phyloP scores from a whole-genome alignment of 2,113 vertebrate species.

The Psilopsiagon aymara region DNA sequence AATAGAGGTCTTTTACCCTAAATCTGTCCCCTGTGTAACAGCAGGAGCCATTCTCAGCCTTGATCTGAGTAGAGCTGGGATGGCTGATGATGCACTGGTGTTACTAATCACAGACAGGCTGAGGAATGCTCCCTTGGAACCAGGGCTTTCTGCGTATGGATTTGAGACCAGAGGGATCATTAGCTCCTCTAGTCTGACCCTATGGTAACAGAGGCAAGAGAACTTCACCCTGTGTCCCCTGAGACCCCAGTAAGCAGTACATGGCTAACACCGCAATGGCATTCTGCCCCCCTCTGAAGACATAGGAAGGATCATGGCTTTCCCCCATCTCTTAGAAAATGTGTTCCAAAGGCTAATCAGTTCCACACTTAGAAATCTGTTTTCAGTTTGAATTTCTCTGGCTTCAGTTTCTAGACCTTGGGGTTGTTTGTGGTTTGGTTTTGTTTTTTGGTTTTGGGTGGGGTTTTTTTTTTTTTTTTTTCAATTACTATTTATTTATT shows the following conservation, averaged over 20 bases:
- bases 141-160: not conserved
- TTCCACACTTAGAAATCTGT: slow-evolving; percentile 51
- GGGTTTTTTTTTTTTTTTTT: not conserved
- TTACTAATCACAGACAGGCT: not conserved
- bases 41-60: not conserved
- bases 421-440: not conserved
- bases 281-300: not conserved
- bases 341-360: slow-evolving; percentile 48
- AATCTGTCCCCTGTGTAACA: not conserved
- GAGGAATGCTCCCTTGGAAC: slow-evolving; percentile 16
- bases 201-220: not conserved
- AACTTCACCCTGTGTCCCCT: not conserved
- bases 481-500: not conserved
- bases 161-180: not conserved
- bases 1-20: not conserved
- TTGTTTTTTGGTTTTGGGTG: too few species aligned
- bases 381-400: slow-evolving; percentile 49
- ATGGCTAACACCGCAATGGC: not conserved
- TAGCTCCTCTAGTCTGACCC: not conserved
- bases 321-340: not conserved
- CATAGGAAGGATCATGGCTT: not conserved
- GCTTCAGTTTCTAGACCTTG: slow-evolving; percentile 8
- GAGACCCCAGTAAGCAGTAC: not conserved
- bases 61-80: not conserved
- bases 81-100: not conserved